Base-by-base conservation (phyloP, 1,140 invertebrate species). In the Euglossa dilemma region DNA sequence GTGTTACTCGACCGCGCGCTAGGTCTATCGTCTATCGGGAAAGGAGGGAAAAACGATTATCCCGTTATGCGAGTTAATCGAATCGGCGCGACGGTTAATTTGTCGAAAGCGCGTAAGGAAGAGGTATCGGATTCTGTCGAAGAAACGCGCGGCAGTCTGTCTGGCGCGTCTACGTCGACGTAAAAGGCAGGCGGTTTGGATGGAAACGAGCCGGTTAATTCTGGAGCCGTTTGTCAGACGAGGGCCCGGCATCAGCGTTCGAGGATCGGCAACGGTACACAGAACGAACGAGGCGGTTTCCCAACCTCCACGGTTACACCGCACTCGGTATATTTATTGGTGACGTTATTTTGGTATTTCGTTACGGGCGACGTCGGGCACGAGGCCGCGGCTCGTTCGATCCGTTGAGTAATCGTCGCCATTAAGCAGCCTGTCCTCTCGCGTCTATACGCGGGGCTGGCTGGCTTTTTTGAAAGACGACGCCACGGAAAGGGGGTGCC, bases 341-440 rank as follows among this genome's bases (percentile, higher is more conserved):
- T 92, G 92, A 93, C 92, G 93, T 93, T 93, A 94, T 94, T 94
- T 94, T 91, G 90, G 93, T 93, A 93, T 93, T 93, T 89, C 93
- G 91, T 93, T 93, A 93, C 91, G 89, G 81, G 25, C 86, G 88
- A 89, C 88, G 92, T 92, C 89, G 91, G 88, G 87, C 89, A 84
- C 87, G 85, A 85, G 82, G 87, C 87, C 88, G 80, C 90, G 86
- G 88, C 87, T 90, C 91, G 88, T 93, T 94, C 93, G 93, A 94
- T 94, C 90, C 91, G 90, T 89, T 94, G 93, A 94, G 91, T 94
- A 94, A 94, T 94, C 90, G 90, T 83, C 64, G 78, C 89, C 93
- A 94, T 94, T 94, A 93, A 94, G 87, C 90, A 94, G 91, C 89
- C 93, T 93, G 93, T 93, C 92, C 86, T 92, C 87, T 90, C 90